Percentiles rank a stretch among this genome's conserved stretches.
phyloP scores from a whole-genome alignment of 1,140 invertebrate genomes.

The Coelopa frigida region DNA sequence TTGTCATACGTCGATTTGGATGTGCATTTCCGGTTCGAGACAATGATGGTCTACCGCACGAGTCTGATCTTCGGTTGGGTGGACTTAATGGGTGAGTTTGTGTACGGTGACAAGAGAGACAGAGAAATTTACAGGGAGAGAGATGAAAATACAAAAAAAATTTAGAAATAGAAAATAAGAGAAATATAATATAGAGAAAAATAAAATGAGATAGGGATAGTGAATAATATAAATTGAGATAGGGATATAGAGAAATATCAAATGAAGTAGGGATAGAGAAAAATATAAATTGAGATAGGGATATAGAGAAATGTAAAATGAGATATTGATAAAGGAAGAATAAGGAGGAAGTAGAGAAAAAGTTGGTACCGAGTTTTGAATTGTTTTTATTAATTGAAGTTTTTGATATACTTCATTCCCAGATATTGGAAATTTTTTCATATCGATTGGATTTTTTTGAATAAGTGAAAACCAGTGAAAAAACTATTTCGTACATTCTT shows the following conservation, averaged over 20 bases:
- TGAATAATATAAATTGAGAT: background rate
- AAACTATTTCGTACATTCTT: no score
- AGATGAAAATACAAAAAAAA: background rate
- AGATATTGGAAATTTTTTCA: no score
- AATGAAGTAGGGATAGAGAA: background rate
- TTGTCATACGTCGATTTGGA: constrained; percentile 35
- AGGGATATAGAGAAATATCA: background rate
- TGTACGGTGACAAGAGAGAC: background rate
- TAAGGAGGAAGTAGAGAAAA: background rate
- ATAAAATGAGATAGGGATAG: background rate
- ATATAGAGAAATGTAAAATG: background rate
- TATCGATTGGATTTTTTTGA: no score
- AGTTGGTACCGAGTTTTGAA: no score
- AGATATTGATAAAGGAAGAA: background rate
- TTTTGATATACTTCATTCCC: no score
- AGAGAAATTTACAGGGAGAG: background rate
- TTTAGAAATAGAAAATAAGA: background rate
- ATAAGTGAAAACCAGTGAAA: no score
- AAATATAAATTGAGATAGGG: background rate
- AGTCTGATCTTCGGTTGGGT: constrained; percentile 39
- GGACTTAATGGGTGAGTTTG: constrained; percentile 35
- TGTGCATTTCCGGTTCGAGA: constrained; percentile 36
- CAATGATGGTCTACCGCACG: constrained; percentile 37
- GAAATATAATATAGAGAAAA: background rate
- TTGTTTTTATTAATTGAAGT: no score